Conservation (phyloP, 2,797 vertebrate species). For the Sebastes diploproa region DNA sequence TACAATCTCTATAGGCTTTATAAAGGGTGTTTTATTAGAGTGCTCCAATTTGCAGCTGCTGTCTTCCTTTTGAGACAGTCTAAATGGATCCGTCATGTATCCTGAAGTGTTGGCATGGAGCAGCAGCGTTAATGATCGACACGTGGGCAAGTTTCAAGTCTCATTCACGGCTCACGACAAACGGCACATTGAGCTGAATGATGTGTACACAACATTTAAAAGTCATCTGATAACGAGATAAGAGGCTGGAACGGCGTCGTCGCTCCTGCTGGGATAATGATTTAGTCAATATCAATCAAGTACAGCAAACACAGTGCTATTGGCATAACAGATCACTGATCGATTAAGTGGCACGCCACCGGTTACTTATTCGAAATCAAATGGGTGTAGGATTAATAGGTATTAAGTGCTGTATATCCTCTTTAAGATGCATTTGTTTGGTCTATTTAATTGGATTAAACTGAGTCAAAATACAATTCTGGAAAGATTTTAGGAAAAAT, state of each 20-base stretch:
- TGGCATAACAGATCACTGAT: conserved; percentile 48
- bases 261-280: conserved; percentile 41
- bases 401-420: neutral
- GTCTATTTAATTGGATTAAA: no score
- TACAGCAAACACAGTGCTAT: conserved; percentile 56
- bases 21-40: neutral
- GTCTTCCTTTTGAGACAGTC: neutral
- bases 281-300: conserved; percentile 62
- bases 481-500: no score
- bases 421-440: neutral
- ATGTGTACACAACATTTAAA: conserved; percentile 69
- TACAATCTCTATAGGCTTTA: neutral
- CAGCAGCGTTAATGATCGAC: conserved; percentile 23
- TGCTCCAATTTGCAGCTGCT: neutral
- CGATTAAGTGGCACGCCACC: conserved; percentile 34
- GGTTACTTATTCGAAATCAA: conserved; percentile 8
- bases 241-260: neutral
- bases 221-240: conserved; percentile 65
- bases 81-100: neutral
- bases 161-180: conserved; percentile 6
- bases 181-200: conserved; percentile 13
- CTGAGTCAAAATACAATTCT: no score
- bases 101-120: neutral
- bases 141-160: neutral
- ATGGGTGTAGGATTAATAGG: neutral